Evolutionary conservation across 2,113 vertebrate species (phyloP).

Genomic region (Thamnophis sirtalis): DNA sequence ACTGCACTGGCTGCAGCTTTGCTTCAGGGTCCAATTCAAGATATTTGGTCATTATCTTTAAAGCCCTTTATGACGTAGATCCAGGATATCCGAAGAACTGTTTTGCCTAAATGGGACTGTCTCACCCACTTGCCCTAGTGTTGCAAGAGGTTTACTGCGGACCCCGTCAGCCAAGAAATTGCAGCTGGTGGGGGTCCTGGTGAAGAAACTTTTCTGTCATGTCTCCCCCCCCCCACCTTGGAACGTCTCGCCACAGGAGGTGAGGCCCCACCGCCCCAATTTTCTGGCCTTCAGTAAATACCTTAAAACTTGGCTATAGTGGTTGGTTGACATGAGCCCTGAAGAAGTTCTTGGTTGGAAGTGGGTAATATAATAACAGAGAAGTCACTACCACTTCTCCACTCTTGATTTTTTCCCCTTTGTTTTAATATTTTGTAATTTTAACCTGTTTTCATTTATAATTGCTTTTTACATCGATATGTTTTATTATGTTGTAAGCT

Average conservation of each 20-base stretch:
- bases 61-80: background rate
- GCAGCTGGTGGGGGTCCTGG: background rate
- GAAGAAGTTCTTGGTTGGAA: background rate
- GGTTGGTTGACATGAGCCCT: background rate
- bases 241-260: background rate
- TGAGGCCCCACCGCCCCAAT: background rate
- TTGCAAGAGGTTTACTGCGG: background rate
- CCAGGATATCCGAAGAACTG: background rate
- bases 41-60: background rate
- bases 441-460: background rate
- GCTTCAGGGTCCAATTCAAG: background rate
- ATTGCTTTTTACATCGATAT: background rate
- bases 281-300: background rate
- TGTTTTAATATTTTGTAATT: background rate
- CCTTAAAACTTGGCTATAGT: background rate
- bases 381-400: background rate
- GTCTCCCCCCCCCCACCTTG: no score
- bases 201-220: background rate
- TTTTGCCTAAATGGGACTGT: background rate
- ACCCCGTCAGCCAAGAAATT: background rate
- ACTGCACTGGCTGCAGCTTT: background rate
- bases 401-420: background rate
- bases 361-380: background rate
- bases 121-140: background rate
- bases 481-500: background rate